phyloP scores from a whole-genome alignment of 64 coral and sea anemone species.

The Porites lutea region DNA sequence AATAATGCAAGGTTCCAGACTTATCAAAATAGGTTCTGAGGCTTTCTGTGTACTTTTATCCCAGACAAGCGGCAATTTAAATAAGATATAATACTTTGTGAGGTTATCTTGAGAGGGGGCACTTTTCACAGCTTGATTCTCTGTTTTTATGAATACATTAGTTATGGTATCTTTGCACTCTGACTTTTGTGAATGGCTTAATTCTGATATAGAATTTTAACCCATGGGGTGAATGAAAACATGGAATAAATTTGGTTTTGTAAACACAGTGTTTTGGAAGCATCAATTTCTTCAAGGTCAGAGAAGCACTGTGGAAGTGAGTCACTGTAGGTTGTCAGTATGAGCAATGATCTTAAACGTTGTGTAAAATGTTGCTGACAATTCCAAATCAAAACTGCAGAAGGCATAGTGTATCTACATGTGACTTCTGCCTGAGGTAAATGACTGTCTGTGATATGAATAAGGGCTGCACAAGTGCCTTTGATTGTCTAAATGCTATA shows the following conservation, averaged over 20 bases:
- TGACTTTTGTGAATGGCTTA: not conserved
- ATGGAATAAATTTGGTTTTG: constrained; percentile 5
- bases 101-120: not conserved
- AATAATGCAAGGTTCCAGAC: too few species aligned
- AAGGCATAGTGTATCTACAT: not conserved
- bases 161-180: not conserved
- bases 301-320: not conserved
- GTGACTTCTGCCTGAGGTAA: constrained; percentile 11
- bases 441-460: not conserved
- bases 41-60: not conserved
- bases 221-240: not conserved
- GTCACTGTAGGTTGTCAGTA: not conserved
- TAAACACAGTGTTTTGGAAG: not conserved
- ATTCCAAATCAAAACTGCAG: not conserved
- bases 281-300: not conserved
- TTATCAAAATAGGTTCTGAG: not conserved
- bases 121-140: not conserved
- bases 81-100: not conserved
- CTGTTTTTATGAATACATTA: not conserved
- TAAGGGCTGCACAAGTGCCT: not conserved
- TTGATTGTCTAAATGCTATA: too few species aligned
- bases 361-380: constrained; percentile 4
- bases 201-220: not conserved
- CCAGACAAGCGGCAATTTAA: not conserved
- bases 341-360: not conserved